phyloP scores from a whole-genome alignment of 1,140 invertebrate species.

The Agrypnia vestita region DNA sequence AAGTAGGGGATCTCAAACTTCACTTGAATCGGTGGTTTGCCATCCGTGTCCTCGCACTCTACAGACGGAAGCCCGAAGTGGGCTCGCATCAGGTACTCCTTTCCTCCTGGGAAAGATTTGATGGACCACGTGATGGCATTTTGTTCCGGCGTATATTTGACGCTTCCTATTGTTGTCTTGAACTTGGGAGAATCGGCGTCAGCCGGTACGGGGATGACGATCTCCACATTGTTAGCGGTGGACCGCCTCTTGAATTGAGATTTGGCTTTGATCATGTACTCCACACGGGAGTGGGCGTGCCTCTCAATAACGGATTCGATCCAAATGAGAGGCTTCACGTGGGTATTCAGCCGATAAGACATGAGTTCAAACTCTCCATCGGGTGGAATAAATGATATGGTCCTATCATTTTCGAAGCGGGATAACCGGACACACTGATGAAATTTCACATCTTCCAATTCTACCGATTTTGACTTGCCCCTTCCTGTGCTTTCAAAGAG shows the following conservation, averaged over 20 bases:
- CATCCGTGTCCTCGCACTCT: conserved; percentile 95
- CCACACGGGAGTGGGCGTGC: conserved; percentile 97
- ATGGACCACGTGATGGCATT: conserved; percentile 99
- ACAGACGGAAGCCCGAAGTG: conserved; percentile 99
- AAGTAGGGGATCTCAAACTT: conserved; percentile 99
- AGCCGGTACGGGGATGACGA: conserved; percentile 97
- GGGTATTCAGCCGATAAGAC: conserved; percentile 98
- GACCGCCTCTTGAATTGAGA: conserved; percentile 99
- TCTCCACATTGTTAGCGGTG: conserved; percentile 99
- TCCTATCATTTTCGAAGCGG: conserved; percentile 98
- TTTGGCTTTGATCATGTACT: conserved; percentile 99
- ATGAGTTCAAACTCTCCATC: conserved; percentile 99
- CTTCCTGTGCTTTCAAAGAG: conserved; percentile 98
- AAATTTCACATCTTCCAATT: conserved; percentile 99
- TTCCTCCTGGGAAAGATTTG: conserved; percentile 99
- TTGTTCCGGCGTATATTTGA: conserved; percentile 98
- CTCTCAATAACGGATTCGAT: conserved; percentile 99
- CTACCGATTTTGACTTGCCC: conserved; percentile 98
- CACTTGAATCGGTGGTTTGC: conserved; percentile 98
- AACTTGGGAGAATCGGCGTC: conserved; percentile 99
- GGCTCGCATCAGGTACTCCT: conserved; percentile 99
- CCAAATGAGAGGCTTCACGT: conserved; percentile 99
- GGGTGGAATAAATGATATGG: conserved; percentile 98
- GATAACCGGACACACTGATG: conserved; percentile 99
- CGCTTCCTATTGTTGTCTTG: conserved; percentile 97